phyloP scores from a whole-genome alignment of 2,888 invertebrate species.

The Agonopterix heracliana region DNA sequence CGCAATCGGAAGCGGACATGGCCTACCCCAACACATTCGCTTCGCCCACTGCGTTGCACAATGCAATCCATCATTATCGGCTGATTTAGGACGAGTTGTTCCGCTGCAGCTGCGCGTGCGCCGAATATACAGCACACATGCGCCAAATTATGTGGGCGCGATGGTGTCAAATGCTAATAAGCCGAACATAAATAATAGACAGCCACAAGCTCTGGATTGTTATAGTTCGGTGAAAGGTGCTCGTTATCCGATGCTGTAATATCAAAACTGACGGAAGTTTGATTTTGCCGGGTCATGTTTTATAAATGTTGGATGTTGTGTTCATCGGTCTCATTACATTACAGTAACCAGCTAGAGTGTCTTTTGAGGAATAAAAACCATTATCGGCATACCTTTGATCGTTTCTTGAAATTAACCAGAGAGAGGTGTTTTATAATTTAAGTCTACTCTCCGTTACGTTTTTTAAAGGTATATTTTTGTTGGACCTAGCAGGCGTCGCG shows the following conservation, averaged over 20 bases:
- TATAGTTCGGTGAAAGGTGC: not conserved
- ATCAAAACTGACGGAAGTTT: not conserved
- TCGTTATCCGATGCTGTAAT: not conserved
- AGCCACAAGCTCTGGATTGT: no score
- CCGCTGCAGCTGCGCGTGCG: slow-evolving; percentile 47
- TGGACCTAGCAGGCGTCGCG: no score
- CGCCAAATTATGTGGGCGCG: slow-evolving; percentile 29
- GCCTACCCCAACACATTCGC: slow-evolving; percentile 52
- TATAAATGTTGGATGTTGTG: not conserved
- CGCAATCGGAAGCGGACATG: slow-evolving; percentile 64
- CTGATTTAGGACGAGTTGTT: slow-evolving; percentile 52
- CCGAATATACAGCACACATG: slow-evolving; percentile 14
- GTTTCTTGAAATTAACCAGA: no score
- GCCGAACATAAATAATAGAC: slow-evolving; percentile 21
- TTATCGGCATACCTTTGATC: no score
- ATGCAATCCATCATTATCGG: slow-evolving; percentile 56
- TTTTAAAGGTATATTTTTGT: no score
- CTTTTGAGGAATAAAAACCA: no score
- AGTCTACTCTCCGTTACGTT: no score
- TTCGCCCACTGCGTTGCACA: slow-evolving; percentile 56
- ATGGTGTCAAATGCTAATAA: slow-evolving; percentile 41
- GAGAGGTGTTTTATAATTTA: no score
- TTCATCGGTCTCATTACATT: no score
- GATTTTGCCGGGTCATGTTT: not conserved
- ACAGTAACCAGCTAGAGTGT: no score